These are phyloP conservation scores for Rhabdornis inornatus DNA, from an alignment of 2,113 vertebrate species.

Conservation along the genomic window DNA sequence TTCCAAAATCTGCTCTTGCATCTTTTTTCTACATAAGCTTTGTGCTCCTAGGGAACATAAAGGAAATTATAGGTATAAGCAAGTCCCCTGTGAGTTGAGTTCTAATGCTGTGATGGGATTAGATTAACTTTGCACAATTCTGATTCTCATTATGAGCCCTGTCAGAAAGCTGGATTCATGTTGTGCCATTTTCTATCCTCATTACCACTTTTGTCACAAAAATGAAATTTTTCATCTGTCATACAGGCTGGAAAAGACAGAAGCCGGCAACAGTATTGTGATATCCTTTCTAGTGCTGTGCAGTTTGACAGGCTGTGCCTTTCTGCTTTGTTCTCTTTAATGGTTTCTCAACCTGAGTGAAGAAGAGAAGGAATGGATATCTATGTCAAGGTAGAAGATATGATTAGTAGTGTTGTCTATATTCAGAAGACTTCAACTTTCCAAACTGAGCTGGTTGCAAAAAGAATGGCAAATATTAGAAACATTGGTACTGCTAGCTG, in stretches of 20 bases:
- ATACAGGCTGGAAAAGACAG: slow-evolving; percentile 21
- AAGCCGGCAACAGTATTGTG: background rate
- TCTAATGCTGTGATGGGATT: background rate
- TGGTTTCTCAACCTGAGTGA: background rate
- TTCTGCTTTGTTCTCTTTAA: slow-evolving; percentile 28
- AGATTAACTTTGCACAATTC: background rate
- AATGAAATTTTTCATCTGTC: slow-evolving; percentile 55
- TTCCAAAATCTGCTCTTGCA: background rate
- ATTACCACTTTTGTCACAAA: background rate
- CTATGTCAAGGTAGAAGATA: background rate
- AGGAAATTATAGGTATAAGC: background rate
- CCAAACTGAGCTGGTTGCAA: background rate
- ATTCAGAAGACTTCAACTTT: background rate
- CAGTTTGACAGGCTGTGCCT: slow-evolving; percentile 18
- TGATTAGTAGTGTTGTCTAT: background rate
- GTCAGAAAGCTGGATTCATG: slow-evolving; percentile 32
- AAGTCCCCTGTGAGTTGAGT: background rate
- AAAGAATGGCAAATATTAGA: background rate
- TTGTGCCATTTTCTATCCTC: slow-evolving; percentile 31
- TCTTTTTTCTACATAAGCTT: background rate
- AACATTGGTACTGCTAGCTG: background rate
- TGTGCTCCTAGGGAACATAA: background rate
- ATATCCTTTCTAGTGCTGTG: background rate
- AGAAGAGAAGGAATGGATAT: background rate
- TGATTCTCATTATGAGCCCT: slow-evolving; percentile 5